Base-by-base conservation (phyloP, 2,797 vertebrate species). In the Nyctalus aviator region DNA sequence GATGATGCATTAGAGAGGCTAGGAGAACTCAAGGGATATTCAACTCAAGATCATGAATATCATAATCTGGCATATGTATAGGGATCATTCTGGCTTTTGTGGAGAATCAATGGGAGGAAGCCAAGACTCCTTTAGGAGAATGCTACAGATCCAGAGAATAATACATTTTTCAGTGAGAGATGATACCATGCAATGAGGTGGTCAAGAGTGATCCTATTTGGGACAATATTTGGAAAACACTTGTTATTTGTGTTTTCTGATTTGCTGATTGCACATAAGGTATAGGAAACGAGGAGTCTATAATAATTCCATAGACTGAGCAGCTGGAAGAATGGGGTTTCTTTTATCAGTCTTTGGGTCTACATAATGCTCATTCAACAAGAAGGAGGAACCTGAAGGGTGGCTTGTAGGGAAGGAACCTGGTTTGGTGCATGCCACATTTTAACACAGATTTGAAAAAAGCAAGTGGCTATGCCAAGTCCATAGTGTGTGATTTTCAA, bases 361-460 rank as follows among this genome's bases (percentile, higher is more conserved):
- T 62, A 30, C 2, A 13, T 30, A 62, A 30, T 62, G 59, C 27
- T 62, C 59, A 62, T 62, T 14, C 6, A 27, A 64, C 23, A 53
- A 0, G 8, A 46, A 1, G 11, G n/a, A 20, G 14, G 14, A 25
- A 55, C 11, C n/a, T 78, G 46, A 55, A 46, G 23, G 30, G 20
- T 53, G 30, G 30, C 6, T 46, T 44, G 7, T 14, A 17, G 0
- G 12, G 46, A 50, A 72, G 2, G 27, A 62, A 73, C 25, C 53
- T 35, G 14, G 12, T 57, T 86, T 76, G 23, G 0, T 64, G 32
- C 20, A 32, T 84, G 14, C 8, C 64, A 71, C 6, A 4, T 68
- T 90, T 88, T 35, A 68, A 20, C 64, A 20, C 25, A 86, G 55
- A 53, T 55, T 48, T 78, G 35, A 94, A 90, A 88, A 12, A 88